A percentile compares a stretch with the other conserved stretches of the same genome.
Evolutionary conservation across 2,113 vertebrate genomes (phyloP).

Genomic region (Chaetorhynchus papuensis): DNA sequence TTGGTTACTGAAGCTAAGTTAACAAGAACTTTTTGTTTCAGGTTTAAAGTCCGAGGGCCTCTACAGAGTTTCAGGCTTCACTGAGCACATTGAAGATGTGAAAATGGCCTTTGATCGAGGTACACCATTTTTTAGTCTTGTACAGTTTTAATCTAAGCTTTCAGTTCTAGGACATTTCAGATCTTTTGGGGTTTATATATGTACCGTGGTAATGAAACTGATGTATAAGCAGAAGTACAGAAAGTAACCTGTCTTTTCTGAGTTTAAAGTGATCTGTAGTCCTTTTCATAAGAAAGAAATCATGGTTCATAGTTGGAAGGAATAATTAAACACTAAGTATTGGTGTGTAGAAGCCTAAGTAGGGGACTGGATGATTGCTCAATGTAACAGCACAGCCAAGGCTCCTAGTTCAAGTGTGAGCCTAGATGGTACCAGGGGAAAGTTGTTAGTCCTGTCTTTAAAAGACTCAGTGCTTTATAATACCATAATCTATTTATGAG

Average conservation of each 20-base stretch:
- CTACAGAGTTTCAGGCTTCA: slow-evolving; percentile 95
- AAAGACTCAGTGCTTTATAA: not conserved
- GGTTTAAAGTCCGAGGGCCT: slow-evolving; percentile 94
- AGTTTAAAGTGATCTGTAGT: not conserved
- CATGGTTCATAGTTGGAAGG: not conserved
- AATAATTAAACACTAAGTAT: not conserved
- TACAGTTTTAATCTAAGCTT: not conserved
- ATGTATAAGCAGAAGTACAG: not conserved
- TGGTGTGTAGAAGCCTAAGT: not conserved
- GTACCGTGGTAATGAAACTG: not conserved
- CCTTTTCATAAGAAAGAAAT: not conserved
- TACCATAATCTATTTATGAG: not conserved
- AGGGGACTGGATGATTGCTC: not conserved
- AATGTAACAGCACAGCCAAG: not conserved
- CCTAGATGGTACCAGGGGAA: not conserved
- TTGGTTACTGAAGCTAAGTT: not conserved
- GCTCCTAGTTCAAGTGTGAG: not conserved
- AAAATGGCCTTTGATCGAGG: slow-evolving; percentile 96
- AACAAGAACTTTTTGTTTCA: slow-evolving; percentile 52
- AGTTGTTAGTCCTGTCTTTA: not conserved
- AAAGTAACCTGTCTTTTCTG: not conserved
- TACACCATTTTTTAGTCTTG: slow-evolving; percentile 46
- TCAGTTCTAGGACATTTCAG: not conserved
- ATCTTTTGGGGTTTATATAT: not conserved
- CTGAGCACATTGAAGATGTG: slow-evolving; percentile 94